Conservation (phyloP, 2,888 invertebrate genomes). For the Tridacna gigas region DNA sequence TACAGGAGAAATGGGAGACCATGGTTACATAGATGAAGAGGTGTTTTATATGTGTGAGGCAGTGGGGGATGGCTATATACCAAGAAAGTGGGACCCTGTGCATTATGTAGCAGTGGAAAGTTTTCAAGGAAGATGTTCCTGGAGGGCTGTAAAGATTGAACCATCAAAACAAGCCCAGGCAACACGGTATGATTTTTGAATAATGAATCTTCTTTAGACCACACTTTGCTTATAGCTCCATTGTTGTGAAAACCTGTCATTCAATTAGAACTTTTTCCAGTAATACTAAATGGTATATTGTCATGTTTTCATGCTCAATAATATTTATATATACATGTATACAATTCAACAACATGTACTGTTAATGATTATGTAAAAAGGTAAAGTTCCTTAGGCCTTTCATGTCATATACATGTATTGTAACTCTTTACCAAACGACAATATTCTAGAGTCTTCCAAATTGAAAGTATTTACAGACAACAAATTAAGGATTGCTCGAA, state of each 20-base stretch:
- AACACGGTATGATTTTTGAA: conserved; percentile 43
- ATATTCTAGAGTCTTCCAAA: neutral
- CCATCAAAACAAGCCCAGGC: conserved; percentile 52
- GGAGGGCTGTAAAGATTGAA: conserved; percentile 77
- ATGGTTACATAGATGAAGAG: conserved; percentile 81
- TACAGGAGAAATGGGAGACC: conserved; percentile 69
- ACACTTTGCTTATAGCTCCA: too few relatives aligned
- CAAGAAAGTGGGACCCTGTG: conserved; percentile 76
- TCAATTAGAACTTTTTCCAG: too few relatives aligned
- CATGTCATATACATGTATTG: too few relatives aligned
- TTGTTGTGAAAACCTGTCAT: too few relatives aligned
- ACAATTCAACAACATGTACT: too few relatives aligned
- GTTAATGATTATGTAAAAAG: too few relatives aligned
- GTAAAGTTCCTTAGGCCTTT: too few relatives aligned
- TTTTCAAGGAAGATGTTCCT: conserved; percentile 75
- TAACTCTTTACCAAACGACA: neutral
- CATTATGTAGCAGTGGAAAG: conserved; percentile 78
- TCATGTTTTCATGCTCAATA: too few relatives aligned
- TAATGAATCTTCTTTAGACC: too few relatives aligned
- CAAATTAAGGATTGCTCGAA: neutral
- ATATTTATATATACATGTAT: too few relatives aligned
- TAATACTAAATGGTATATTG: neutral
- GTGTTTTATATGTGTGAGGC: conserved; percentile 71
- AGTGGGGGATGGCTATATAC: conserved; percentile 71
- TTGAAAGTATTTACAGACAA: neutral